Conservation (phyloP, 2,113 vertebrate species). For the Fulica atra region DNA sequence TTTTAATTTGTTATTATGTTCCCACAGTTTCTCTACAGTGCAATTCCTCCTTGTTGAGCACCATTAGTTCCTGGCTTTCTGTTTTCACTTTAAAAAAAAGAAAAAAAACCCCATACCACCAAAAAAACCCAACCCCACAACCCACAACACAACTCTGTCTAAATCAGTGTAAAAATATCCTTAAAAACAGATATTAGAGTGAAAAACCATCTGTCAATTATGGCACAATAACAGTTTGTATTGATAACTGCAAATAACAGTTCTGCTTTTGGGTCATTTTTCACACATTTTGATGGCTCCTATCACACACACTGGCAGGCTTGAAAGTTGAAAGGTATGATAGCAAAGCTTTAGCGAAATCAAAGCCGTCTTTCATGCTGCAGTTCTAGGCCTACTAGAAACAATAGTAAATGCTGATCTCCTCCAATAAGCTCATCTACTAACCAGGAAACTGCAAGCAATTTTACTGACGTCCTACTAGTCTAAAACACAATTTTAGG, state of each 20-base stretch:
- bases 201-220: constrained; percentile 71
- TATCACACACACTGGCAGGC: constrained; percentile 63
- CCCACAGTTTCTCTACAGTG: background rate
- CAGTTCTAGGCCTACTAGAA: background rate
- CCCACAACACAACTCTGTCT: constrained; percentile 11
- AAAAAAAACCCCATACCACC: background rate
- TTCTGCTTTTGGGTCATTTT: constrained; percentile 69
- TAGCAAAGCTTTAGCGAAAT: constrained; percentile 28
- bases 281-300: constrained; percentile 68
- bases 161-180: constrained; percentile 68
- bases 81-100: background rate
- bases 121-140: background rate
- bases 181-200: constrained; percentile 69
- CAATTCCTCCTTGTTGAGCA: background rate
- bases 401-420: background rate
- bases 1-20: background rate
- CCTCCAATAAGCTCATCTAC: background rate
- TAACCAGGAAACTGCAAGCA: background rate
- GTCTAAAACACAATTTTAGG: background rate
- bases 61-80: background rate
- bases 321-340: constrained; percentile 61
- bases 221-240: constrained; percentile 72
- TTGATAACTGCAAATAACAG: constrained; percentile 69
- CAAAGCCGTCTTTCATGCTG: constrained; percentile 2
- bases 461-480: background rate